phyloP scores from a whole-genome alignment of 2,888 invertebrate genomes.

The Ashinkailepas kermadecensis region DNA sequence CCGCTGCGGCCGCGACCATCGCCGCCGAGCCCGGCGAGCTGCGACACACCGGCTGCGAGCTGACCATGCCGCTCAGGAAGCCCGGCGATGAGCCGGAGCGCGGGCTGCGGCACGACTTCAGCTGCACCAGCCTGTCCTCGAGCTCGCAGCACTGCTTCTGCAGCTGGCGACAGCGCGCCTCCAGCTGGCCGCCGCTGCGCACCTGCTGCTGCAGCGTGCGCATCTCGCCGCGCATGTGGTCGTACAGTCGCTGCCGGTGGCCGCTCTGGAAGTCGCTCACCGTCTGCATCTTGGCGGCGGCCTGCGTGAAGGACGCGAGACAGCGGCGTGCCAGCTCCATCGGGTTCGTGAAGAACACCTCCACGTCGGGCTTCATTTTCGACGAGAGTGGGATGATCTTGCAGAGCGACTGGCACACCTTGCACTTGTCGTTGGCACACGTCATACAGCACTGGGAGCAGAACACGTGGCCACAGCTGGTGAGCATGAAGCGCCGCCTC shows the following conservation, averaged over 20 bases:
- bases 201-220: not conserved
- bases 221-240: not conserved
- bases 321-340: slow-evolving; percentile 13
- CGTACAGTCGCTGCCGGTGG: not conserved
- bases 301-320: not conserved
- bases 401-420: not conserved
- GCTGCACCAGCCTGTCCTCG: not conserved
- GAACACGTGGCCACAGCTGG: slow-evolving; percentile 7
- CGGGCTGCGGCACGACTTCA: not conserved
- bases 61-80: slow-evolving; percentile 13
- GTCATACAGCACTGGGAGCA: not conserved
- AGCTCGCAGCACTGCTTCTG: not conserved
- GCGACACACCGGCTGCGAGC: slow-evolving; percentile 5
- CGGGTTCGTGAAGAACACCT: slow-evolving; percentile 9
- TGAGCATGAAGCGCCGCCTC: not conserved
- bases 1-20: not conserved
- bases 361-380: slow-evolving; percentile 9
- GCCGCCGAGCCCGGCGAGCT: not conserved
- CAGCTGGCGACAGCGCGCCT: slow-evolving; percentile 12
- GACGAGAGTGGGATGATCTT: not conserved
- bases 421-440: slow-evolving; percentile 5
- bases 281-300: slow-evolving; percentile 9
- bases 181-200: not conserved
- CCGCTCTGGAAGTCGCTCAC: slow-evolving; percentile 9
- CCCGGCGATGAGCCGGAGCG: not conserved